Conservation (phyloP, 2,113 vertebrate genomes). For the Odobenus rosmarus region DNA sequence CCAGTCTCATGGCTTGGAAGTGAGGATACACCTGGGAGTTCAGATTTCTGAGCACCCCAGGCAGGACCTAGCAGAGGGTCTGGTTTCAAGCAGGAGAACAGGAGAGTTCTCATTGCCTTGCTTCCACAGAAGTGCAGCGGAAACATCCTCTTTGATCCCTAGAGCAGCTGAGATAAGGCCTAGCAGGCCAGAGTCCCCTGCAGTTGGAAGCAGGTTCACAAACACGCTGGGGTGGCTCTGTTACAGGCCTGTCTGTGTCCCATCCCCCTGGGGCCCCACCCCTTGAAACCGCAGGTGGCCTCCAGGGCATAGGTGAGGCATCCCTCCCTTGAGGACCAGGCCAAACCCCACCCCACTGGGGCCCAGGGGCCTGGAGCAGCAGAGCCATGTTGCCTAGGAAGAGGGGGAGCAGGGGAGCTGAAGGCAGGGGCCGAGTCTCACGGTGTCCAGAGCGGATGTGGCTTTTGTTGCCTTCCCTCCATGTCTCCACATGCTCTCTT, state of each 20-base stretch:
- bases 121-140: neutral
- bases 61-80: neutral
- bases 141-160: slow-evolving; percentile 11
- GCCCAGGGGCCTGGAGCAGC: neutral
- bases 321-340: slow-evolving; percentile 8
- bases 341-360: neutral
- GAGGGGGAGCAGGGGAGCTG: neutral
- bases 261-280: neutral
- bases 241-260: neutral
- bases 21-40: neutral
- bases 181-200: slow-evolving; percentile 52
- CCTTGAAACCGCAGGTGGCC: slow-evolving; percentile 49
- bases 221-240: neutral
- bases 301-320: slow-evolving; percentile 5
- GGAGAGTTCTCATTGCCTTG: neutral
- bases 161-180: slow-evolving; percentile 30
- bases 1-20: neutral
- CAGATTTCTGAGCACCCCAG: neutral
- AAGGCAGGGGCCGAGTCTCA: neutral
- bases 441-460: neutral
- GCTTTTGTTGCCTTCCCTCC: neutral
- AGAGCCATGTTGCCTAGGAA: neutral
- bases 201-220: neutral
- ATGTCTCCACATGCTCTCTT: neutral
- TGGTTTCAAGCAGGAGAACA: neutral